Evolutionary conservation across 2,113 vertebrate genomes (phyloP).

Genomic region (Podarcis cretensis): DNA sequence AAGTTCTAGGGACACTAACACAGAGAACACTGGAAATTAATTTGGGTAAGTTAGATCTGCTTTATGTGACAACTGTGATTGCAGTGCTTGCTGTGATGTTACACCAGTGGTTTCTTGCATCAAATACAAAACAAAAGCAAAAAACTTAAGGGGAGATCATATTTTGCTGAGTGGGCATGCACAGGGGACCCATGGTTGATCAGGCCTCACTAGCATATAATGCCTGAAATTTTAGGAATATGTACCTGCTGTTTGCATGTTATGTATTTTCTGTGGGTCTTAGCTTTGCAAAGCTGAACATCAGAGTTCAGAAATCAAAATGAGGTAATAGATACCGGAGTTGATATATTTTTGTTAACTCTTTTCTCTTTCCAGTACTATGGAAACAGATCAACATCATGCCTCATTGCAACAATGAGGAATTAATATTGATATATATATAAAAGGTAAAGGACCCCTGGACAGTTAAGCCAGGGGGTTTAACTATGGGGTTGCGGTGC

Average conservation of each 20-base stretch:
- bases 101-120: neutral
- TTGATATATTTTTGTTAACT: neutral
- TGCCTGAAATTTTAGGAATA: neutral
- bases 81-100: neutral
- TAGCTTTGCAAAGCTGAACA: neutral
- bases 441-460: too few species aligned
- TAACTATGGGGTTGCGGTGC: too few species aligned
- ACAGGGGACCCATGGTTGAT: neutral
- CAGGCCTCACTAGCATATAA: neutral
- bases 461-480: too few species aligned
- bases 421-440: neutral
- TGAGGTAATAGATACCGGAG: neutral
- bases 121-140: neutral
- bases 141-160: neutral
- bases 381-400: neutral
- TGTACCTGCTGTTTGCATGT: neutral
- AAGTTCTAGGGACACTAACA: neutral
- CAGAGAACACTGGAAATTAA: neutral
- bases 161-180: neutral
- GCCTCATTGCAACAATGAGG: neutral
- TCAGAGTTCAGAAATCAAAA: neutral
- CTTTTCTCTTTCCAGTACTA: neutral
- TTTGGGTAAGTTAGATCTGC: neutral
- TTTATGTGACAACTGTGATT: neutral
- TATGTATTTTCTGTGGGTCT: neutral